phyloP scores from a whole-genome alignment of 2,888 invertebrate species.

The Ceraclea dissimilis region DNA sequence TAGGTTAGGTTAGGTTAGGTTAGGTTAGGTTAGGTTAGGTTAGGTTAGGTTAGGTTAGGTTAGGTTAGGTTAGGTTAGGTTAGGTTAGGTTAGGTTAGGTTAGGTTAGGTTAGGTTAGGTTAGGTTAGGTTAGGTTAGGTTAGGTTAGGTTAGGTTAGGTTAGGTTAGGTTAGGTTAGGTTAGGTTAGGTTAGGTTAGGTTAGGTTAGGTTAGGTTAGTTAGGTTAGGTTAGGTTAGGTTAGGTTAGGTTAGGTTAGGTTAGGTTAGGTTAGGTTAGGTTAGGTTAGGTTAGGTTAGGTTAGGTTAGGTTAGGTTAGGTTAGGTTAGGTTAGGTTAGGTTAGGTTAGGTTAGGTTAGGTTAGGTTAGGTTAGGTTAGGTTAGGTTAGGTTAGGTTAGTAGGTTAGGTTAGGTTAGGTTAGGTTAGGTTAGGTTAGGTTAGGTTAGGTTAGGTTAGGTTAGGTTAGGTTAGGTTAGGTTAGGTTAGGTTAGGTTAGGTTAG shows the following conservation, averaged over 20 bases:
- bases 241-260: constrained; percentile 25
- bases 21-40: constrained; percentile 13
- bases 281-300: constrained; percentile 20
- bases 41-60: constrained; percentile 12
- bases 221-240: constrained; percentile 27
- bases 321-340: constrained; percentile 19
- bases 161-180: constrained; percentile 12
- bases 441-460: constrained; percentile 20
- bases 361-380: constrained; percentile 14
- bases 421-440: constrained; percentile 20
- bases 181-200: constrained; percentile 25
- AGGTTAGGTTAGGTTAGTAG: constrained; percentile 15
- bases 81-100: constrained; percentile 20
- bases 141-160: constrained; percentile 28
- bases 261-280: constrained; percentile 27
- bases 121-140: constrained; percentile 27
- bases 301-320: constrained; percentile 21
- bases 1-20: constrained; percentile 11
- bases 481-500: constrained; percentile 10
- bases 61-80: constrained; percentile 25
- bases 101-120: constrained; percentile 24
- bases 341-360: constrained; percentile 16
- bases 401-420: too few species aligned
- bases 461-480: constrained; percentile 17
- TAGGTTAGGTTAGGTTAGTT: constrained; percentile 24